These are phyloP conservation scores for Brachypteracias leptosomus DNA, from an alignment of 2,113 vertebrate genomes.

Conservation along the genomic window DNA sequence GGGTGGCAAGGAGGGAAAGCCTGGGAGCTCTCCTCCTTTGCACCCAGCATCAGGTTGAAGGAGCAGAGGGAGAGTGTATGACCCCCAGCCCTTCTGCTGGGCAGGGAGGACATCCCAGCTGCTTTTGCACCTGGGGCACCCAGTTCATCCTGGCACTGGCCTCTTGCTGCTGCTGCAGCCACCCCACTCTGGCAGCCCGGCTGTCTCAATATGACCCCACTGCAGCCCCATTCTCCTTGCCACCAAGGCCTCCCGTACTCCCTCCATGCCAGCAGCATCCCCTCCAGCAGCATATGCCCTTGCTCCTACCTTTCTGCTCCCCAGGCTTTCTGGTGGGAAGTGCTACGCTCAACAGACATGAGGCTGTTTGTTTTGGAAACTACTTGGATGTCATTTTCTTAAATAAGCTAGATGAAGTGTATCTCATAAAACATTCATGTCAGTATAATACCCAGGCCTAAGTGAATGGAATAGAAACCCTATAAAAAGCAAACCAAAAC, in stretches of 20 bases:
- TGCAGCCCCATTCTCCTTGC: accelerated
- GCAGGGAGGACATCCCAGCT: background rate
- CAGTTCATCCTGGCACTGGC: background rate
- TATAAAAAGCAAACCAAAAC: background rate
- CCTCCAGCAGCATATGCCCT: background rate
- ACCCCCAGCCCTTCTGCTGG: background rate
- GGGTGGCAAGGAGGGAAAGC: background rate
- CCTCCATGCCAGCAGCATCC: accelerated
- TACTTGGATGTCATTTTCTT: background rate
- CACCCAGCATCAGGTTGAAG: accelerated
- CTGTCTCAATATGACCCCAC: accelerated
- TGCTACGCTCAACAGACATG: accelerated
- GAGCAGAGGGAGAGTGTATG: background rate
- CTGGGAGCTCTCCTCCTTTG: background rate
- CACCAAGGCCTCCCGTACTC: accelerated
- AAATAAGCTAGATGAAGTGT: background rate
- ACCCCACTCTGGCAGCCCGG: accelerated
- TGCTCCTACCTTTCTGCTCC: background rate
- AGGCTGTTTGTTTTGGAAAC: background rate
- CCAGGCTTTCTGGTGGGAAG: background rate
- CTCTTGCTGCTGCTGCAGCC: background rate
- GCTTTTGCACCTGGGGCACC: background rate
- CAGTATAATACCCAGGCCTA: background rate
- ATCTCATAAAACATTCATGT: background rate
- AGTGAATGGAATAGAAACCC: constrained; percentile 12